Base-by-base conservation (phyloP, 2,888 invertebrate species). In the Agrotis puta region DNA sequence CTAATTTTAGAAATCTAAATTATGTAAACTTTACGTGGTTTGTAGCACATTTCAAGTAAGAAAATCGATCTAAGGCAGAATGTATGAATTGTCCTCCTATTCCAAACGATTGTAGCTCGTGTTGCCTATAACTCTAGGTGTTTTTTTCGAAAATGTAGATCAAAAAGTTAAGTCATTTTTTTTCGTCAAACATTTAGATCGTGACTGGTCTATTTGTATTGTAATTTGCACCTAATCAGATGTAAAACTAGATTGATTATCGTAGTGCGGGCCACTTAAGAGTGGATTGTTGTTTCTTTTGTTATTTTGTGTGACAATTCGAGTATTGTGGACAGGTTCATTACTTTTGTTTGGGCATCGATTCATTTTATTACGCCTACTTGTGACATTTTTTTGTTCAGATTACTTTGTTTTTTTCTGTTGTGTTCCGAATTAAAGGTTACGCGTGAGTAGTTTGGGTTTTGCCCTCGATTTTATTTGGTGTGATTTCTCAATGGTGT, bases 221-320 rank as follows among this genome's bases (percentile, higher is more conserved):
- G 94, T 94, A 93, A 94, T 95, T 95, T 95, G 94, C 94, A 94
- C 94, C 92, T 95, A 95, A 95, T 96, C 92, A 92, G 92, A 93
- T 94, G 93, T 94, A 92, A 94, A 93, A 94, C 94, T 94, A 94
- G 95, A 96, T 95, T 94, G 94, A 95, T 94, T 94, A 93, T 94
- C 91, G 89, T 89, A 88, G 90, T 91, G 88, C 87, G 83, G 85
- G 85, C 86, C 86, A 87, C 86, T 90, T 88, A 87, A 87, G 85
- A 85, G 86, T 87, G 88, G 90, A 92, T 90, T 91, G 89, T 88
- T 83, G 83, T 82, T 89, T 90, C 91, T 91, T 80, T 94, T 92
- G 90, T 93, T 91, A 85, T 89, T 90, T 89, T 88, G 84, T 88
- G 85, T 92, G 91, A 92, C 92, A 92, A 92, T 92, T 85, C 83